Base-by-base conservation (phyloP, 2,113 vertebrate genomes). In the Tupaia tana region DNA sequence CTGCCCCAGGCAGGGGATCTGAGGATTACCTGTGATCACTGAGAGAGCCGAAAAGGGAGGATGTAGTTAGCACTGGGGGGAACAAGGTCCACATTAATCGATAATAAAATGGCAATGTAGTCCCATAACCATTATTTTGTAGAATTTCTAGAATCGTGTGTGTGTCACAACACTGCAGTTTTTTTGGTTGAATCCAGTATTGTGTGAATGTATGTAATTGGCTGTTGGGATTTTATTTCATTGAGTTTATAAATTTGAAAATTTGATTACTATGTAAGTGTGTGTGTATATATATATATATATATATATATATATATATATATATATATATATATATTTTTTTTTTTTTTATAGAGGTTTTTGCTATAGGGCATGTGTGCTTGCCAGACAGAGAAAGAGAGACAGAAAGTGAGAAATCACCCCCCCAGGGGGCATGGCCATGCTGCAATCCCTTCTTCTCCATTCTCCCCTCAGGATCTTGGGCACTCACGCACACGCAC, bases 161-260 rank as follows among this genome's bases (percentile, higher is more conserved):
- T 20, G 43, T 43, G 43, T 43, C 43, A 9, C 6, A 66, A 31
- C 2, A 10, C 4, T 6, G 7, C 29, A 20, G 31, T 11, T 6
- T n/a, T 29, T 89, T 70, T 73, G 15, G 34, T 77, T 71, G 29
- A 91, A 73, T 59, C 11, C 11, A 31, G 9, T 24, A 10, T 86
- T 86, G 7, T 86, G 20, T 88, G 15, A 54, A 74, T 79, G 25
- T 13, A 75, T 13, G 78, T 90, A 75, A n/a, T 10, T 78, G 54
- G 12, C 6, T 7, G 64, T 81, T 27, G 27, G 43, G 6, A 6
- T 70, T 83, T 56, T 81, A 71, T 86, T 91, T 82, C 59, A 22
- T n/a, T 43, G 31, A 27, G 58, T 15, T 80, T 89, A n/a, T 69
- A 88, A 18, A 69, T 90, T 91, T 78, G n/a, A n/a, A 92, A 75